Evolutionary conservation across 2,113 vertebrate species (phyloP), one percentile per base, ranked within the genome.

Genomic region (Tetrao urogallus): DNA sequence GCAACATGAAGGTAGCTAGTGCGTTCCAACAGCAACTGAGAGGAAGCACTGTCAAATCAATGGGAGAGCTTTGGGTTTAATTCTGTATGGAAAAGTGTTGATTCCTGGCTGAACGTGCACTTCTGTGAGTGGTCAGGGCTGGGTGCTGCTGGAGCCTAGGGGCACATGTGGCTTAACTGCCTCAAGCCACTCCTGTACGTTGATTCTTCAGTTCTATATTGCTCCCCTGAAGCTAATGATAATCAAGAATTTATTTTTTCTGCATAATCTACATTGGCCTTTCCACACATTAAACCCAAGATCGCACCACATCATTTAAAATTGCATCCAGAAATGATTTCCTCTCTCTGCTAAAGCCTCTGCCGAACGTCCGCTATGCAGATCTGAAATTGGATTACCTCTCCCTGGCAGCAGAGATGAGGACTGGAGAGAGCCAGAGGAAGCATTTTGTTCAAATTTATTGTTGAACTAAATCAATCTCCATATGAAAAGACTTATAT

Each of bases 331-430:
- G 91, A 60, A 90, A 60, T 83, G 11, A 94, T 95, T 84, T 90
- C 82, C 25, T 78, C 80, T 94, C 86, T 88, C 88, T 91, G 76
- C 82, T 87, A 64, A 28, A 79, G 60, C 89, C 72, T 80, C 36
- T 57, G 63, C 94, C 80, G 83, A 88, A 13, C 19, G 89, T 63
- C 82, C 85, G 69, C 71, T 82, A 78, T 61, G 95, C 60, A 90
- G 95, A 38, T 1, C 8, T 60, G 91, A 93, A 95, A 96, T 95
- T 94, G 93, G 94, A 95, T 92, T 94, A 81, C 95, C 70, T 93
- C 88, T 88, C 81, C 70, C 86, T 4, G 82, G 95, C 93, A 96
- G 80, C 82, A 28, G 77, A 80, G 81, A 91, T 38, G 89, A 91
- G 50, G 72, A 52, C 75, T 79, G 89, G 17, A 43, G 50, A 88